Conservation (phyloP, 2,888 invertebrate species). For the Anoplius nigerrimus region DNA sequence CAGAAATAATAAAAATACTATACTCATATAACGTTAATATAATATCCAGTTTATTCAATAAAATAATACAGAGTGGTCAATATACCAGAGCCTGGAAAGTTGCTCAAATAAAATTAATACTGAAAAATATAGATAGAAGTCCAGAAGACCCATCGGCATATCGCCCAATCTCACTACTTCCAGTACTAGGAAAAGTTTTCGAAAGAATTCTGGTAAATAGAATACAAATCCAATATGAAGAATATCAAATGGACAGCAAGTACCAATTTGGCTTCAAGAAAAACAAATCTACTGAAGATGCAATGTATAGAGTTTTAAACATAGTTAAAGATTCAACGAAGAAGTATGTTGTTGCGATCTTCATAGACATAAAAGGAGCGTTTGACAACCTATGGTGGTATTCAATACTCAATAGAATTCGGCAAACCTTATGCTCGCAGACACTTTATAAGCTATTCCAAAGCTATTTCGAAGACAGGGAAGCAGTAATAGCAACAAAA, state of each 20-base stretch:
- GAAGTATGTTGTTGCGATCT: slow-evolving; percentile 52
- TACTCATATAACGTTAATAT: neutral
- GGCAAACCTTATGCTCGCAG: slow-evolving; percentile 10
- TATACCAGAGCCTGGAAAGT: slow-evolving; percentile 46
- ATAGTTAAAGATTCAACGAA: slow-evolving; percentile 15
- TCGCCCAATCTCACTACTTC: slow-evolving; percentile 42
- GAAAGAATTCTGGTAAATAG: slow-evolving; percentile 51
- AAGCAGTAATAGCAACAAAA: neutral
- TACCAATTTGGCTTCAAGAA: slow-evolving; percentile 61
- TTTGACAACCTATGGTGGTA: slow-evolving; percentile 67
- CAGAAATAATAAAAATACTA: neutral
- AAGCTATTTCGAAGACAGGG: slow-evolving; percentile 14
- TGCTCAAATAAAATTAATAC: neutral
- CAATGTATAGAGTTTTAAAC: slow-evolving; percentile 17
- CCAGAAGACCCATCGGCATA: slow-evolving; percentile 4
- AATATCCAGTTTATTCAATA: neutral
- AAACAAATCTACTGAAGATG: slow-evolving; percentile 54
- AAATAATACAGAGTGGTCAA: slow-evolving; percentile 53
- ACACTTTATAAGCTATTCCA: neutral
- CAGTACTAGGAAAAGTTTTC: slow-evolving; percentile 58
- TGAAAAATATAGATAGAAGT: neutral
- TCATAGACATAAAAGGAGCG: slow-evolving; percentile 62
- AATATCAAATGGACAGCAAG: slow-evolving; percentile 20
- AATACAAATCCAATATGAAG: slow-evolving; percentile 36
- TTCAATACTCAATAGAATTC: slow-evolving; percentile 45